Evolutionary conservation across 2,797 vertebrate species (phyloP).

Genomic region (Phaenicophaeus curvirostris): DNA sequence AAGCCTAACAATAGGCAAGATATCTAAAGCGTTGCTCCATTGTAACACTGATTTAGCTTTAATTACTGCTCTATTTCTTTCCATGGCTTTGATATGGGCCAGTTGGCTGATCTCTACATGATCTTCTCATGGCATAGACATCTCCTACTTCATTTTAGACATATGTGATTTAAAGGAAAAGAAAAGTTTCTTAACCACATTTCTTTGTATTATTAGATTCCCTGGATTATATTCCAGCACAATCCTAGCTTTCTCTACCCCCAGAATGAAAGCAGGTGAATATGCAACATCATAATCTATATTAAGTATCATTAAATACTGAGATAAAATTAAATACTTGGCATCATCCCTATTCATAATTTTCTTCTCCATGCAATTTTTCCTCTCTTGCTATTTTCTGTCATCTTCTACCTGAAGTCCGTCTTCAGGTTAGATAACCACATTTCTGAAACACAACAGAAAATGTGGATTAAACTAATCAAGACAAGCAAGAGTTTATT

Average conservation of each 20-base stretch:
- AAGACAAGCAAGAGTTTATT: background rate
- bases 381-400: background rate
- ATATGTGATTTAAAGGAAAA: background rate
- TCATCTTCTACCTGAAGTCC: background rate
- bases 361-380: background rate
- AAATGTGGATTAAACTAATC: background rate
- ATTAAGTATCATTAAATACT: background rate
- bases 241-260: background rate
- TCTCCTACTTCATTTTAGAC: background rate
- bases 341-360: background rate
- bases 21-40: background rate
- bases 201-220: background rate
- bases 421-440: background rate
- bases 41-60: background rate
- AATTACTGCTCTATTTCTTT: background rate
- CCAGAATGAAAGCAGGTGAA: background rate
- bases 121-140: background rate
- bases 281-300: background rate
- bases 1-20: background rate
- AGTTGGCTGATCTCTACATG: background rate
- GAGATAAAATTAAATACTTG: background rate
- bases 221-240: background rate
- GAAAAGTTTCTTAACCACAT: background rate
- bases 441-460: background rate
- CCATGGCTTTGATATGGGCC: background rate